These are phyloP conservation scores for Amiota communis DNA, from an alignment of 2,888 invertebrate species.

Conservation along the genomic window DNA sequence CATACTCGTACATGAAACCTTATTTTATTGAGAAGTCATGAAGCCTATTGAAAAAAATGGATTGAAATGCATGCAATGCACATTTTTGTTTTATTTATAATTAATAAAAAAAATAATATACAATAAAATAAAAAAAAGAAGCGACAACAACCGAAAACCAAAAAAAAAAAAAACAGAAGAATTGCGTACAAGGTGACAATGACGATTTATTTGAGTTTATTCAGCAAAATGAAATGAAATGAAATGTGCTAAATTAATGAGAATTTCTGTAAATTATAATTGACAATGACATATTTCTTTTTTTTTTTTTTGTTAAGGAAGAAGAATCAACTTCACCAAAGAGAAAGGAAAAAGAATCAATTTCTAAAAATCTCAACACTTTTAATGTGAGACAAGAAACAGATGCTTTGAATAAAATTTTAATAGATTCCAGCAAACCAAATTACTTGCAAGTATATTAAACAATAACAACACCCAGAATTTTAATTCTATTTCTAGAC, in stretches of 20 bases:
- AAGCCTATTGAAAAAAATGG: background rate
- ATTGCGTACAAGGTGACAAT: constrained; percentile 31
- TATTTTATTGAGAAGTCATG: constrained; percentile 8
- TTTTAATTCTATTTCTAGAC: no score
- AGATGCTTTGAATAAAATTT: constrained; percentile 2
- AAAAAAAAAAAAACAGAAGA: background rate
- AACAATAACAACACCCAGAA: no score
- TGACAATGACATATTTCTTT: constrained; percentile 16
- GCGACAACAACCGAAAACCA: background rate
- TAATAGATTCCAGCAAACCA: constrained; percentile 8
- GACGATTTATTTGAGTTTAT: constrained; percentile 14
- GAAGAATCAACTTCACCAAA: no score
- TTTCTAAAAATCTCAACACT: background rate
- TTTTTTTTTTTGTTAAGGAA: no score
- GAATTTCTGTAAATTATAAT: background rate
- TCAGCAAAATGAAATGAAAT: constrained; percentile 21
- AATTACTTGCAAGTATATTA: no score
- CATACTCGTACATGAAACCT: background rate
- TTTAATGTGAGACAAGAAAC: background rate
- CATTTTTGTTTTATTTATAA: constrained; percentile 24
- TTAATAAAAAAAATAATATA: background rate
- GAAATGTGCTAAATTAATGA: background rate
- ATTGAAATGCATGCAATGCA: constrained; percentile 11
- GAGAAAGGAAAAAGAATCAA: no score
- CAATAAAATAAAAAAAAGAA: no score